phyloP scores from a whole-genome alignment of 2,888 invertebrate genomes.

The Adela reaumurella region DNA sequence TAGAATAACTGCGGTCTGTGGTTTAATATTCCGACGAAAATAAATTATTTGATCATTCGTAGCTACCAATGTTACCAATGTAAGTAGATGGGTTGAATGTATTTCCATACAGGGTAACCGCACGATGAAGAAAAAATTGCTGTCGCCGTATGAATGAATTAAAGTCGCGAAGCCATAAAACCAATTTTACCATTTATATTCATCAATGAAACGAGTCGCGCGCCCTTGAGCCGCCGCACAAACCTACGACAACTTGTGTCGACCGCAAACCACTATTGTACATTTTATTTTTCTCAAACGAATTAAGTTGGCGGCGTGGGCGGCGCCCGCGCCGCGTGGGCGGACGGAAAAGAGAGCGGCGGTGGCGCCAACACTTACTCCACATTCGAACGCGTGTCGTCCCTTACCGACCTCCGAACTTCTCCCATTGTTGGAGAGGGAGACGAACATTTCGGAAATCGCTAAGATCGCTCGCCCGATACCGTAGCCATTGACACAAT shows the following conservation, averaged over 20 bases:
- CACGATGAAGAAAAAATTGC: too few relatives aligned
- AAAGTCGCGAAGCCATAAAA: too few relatives aligned
- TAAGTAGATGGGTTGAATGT: too few relatives aligned
- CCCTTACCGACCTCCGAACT: background rate
- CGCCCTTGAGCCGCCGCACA: background rate
- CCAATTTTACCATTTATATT: too few relatives aligned
- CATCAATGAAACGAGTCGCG: too few relatives aligned
- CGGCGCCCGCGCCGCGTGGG: constrained; percentile 37
- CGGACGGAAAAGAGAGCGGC: constrained; percentile 54
- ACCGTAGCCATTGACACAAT: background rate
- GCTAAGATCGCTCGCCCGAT: constrained; percentile 28
- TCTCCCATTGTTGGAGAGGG: constrained; percentile 25
- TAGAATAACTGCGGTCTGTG: too few relatives aligned
- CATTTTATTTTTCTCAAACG: constrained; percentile 4
- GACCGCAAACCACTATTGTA: background rate
- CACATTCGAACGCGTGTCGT: constrained; percentile 14
- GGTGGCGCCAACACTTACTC: constrained; percentile 24
- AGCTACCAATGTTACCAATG: too few relatives aligned
- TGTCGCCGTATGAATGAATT: too few relatives aligned
- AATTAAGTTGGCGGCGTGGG: constrained; percentile 43
- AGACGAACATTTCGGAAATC: constrained; percentile 32
- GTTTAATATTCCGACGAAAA: too few relatives aligned
- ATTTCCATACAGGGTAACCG: too few relatives aligned
- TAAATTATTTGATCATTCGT: too few relatives aligned
- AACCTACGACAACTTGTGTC: background rate